A percentile compares a stretch with the other conserved stretches of the same genome.
Conservation (phyloP, 2,888 invertebrate species). For the Serripes groenlandicus region DNA sequence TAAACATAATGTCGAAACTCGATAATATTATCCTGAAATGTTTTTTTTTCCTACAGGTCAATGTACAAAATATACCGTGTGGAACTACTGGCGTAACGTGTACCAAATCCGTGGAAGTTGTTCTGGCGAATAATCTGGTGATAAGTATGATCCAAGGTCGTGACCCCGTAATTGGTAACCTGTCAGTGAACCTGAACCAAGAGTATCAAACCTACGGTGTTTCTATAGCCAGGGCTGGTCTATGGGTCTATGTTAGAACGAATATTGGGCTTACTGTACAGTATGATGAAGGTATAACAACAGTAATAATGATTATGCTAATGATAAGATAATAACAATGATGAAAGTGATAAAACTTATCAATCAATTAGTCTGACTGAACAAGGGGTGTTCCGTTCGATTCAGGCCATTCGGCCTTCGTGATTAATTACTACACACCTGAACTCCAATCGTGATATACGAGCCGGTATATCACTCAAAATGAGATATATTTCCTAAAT, state of each 20-base stretch:
- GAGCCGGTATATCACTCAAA: too few species aligned
- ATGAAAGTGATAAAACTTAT: too few species aligned
- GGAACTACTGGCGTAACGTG: conserved; percentile 93
- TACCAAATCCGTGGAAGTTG: conserved; percentile 88
- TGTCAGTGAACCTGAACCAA: conserved; percentile 60
- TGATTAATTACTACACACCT: too few species aligned
- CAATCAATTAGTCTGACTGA: too few species aligned
- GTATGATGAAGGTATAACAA: conserved; percentile 94
- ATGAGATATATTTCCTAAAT: too few species aligned
- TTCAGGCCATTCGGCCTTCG: too few species aligned
- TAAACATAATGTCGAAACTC: too few species aligned
- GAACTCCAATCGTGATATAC: too few species aligned
- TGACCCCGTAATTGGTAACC: conserved; percentile 71
- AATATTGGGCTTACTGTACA: conserved; percentile 91
- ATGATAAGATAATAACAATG: too few species aligned
- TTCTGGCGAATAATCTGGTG: conserved; percentile 47
- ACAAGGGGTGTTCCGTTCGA: too few species aligned
- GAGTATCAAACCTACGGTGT: conserved; percentile 64
- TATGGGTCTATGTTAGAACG: conserved; percentile 57
- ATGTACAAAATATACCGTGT: conserved; percentile 94
- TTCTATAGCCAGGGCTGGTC: conserved; percentile 59
- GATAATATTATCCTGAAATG: too few species aligned
- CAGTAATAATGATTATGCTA: too few species aligned
- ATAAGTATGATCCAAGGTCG: conserved; percentile 74
- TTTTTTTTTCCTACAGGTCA: conserved; percentile 88